Conservation (phyloP, 2,888 invertebrate species). For the Marasmarcha lunaedactyla region DNA sequence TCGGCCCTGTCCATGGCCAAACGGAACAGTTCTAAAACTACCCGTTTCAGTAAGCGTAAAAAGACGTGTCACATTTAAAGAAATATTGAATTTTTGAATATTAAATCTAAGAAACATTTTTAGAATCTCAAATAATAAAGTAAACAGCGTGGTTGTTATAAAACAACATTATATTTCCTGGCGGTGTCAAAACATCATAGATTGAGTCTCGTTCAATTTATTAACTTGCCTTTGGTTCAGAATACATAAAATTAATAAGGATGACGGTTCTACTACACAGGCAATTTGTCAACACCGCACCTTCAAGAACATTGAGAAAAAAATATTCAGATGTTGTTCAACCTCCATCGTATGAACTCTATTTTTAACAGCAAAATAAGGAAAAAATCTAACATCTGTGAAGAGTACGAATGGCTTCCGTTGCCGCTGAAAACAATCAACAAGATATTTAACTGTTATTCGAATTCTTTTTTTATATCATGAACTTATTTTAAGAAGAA, state of each 20-base stretch:
- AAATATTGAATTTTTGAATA: no score
- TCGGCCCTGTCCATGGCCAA: no score
- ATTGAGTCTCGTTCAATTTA: conserved; percentile 1
- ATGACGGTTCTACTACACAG: conserved; percentile 20
- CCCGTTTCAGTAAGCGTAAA: no score
- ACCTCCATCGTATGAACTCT: conserved; percentile 18
- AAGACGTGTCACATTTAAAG: no score
- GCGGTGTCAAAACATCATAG: background rate
- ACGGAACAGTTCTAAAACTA: no score
- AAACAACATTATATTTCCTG: background rate
- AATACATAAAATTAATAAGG: conserved; percentile 28
- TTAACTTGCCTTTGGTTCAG: background rate
- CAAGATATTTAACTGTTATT: conserved; percentile 24
- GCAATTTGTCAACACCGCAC: conserved; percentile 34
- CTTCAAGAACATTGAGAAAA: conserved; percentile 20
- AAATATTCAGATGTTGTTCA: conserved; percentile 18
- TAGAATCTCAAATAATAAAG: no score
- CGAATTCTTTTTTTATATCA: conserved; percentile 27
- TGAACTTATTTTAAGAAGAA: conserved; percentile 10
- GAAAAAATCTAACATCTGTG: conserved; percentile 31
- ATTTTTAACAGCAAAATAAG: conserved; percentile 24
- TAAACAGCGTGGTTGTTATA: no score
- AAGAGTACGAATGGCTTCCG: conserved; percentile 32
- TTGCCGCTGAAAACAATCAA: conserved; percentile 29
- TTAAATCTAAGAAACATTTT: no score